phyloP scores from a whole-genome alignment of 2,888 invertebrate species.

The Erynnis tages region DNA sequence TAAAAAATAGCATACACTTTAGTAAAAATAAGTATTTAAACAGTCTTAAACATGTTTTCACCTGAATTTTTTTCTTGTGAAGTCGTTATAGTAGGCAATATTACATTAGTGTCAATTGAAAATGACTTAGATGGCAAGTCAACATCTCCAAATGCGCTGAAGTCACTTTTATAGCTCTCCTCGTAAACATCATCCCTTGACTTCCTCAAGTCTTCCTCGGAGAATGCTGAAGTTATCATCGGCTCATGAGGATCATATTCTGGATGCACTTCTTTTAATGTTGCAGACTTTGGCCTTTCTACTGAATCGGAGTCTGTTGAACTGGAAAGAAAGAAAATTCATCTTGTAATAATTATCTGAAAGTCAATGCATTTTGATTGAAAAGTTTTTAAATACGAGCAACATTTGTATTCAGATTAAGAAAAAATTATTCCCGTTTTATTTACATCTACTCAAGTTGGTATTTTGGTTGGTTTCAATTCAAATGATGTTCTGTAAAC shows the following conservation, averaged over 20 bases:
- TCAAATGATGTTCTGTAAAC: too few relatives aligned
- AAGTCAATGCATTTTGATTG: too few relatives aligned
- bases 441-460: too few relatives aligned
- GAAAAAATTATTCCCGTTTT: too few relatives aligned
- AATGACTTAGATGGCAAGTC: constrained; percentile 58
- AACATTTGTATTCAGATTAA: too few relatives aligned
- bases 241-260: constrained; percentile 77
- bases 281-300: constrained; percentile 74
- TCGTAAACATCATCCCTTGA: constrained; percentile 69
- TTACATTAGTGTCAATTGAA: constrained; percentile 49
- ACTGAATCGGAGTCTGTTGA: constrained; percentile 73
- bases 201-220: constrained; percentile 71
- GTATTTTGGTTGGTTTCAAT: too few relatives aligned
- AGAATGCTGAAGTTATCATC: constrained; percentile 76
- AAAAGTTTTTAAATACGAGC: too few relatives aligned
- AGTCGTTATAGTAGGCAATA: constrained; percentile 48
- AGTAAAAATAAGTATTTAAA: too few relatives aligned
- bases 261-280: constrained; percentile 69
- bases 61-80: constrained; percentile 59
- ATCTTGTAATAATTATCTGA: too few relatives aligned
- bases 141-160: constrained; percentile 48
- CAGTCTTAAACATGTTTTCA: too few relatives aligned
- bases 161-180: constrained; percentile 59
- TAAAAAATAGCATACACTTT: too few relatives aligned
- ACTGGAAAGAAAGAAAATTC: constrained; percentile 40